Conservation (phyloP, 2,797 vertebrate species). For the Sarcophilus harrisii region DNA sequence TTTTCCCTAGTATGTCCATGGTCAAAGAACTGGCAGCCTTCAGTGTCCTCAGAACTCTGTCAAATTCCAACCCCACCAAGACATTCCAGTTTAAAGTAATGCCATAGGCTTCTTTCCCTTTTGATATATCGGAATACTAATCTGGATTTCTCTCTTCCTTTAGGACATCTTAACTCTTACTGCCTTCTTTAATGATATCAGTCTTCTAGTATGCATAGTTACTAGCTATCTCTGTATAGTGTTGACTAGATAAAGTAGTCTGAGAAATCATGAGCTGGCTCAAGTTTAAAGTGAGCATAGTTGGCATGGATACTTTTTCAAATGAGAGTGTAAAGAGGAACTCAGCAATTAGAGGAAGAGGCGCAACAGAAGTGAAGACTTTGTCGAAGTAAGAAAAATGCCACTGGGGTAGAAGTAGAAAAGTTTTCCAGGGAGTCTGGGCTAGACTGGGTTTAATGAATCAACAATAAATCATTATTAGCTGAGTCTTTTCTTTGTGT, state of each 20-base stretch:
- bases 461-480: not conserved
- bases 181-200: not conserved
- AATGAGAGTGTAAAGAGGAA: not conserved
- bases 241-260: not conserved
- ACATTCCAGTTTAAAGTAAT: not conserved
- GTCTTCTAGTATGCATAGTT: not conserved
- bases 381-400: not conserved
- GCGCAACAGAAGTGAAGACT: not conserved
- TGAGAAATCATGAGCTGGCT: not conserved
- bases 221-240: not conserved
- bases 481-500: not conserved
- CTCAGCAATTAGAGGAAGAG: not conserved
- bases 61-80: not conserved
- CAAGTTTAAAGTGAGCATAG: not conserved
- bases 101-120: not conserved
- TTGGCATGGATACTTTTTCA: no score
- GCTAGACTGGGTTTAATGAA: not conserved
- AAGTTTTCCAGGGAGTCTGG: not conserved
- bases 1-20: not conserved
- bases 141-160: not conserved
- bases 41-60: not conserved
- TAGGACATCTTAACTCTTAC: not conserved
- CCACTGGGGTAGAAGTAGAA: not conserved
- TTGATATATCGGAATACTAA: not conserved
- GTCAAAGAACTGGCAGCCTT: not conserved